Percentiles rank a stretch among this genome's conserved stretches.
Evolutionary conservation across 35 echinoderm and acorn worm species (phyloP).

Genomic region (Patiria miniata): DNA sequence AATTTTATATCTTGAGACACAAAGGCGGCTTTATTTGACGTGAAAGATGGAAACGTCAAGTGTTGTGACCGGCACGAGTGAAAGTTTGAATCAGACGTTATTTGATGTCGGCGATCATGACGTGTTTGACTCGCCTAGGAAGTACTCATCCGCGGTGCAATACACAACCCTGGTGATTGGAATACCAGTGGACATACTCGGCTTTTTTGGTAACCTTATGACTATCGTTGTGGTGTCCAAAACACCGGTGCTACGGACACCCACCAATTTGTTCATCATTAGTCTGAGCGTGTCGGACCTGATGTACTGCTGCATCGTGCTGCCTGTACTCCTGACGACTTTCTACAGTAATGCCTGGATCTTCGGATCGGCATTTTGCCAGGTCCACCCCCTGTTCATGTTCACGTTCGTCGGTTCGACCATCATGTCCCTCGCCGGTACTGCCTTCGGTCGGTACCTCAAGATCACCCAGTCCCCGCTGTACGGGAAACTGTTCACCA

Average conservation of each 20-base stretch:
- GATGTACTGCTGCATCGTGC: conserved; percentile 35
- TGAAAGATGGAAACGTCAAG: too few species aligned
- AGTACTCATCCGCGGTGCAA: not conserved
- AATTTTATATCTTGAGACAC: too few species aligned
- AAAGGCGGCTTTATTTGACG: too few species aligned
- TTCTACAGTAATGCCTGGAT: conserved; percentile 47
- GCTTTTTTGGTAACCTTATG: conserved; percentile 35
- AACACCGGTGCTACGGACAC: conserved; percentile 24
- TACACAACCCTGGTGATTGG: conserved; percentile 28
- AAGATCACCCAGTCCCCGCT: conserved; percentile 44
- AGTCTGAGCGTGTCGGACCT: conserved; percentile 52
- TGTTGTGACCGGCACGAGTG: too few species aligned
- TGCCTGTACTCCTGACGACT: conserved; percentile 36
- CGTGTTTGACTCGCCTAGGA: not conserved
- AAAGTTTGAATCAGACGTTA: not conserved
- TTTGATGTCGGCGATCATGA: not conserved
- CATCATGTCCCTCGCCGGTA: conserved; percentile 47
- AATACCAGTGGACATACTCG: conserved; percentile 38
- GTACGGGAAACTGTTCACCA: conserved; percentile 37
- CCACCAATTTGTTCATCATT: conserved; percentile 39
- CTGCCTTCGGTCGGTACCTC: conserved; percentile 37
- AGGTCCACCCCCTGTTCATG: conserved; percentile 36
- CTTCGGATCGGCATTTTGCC: conserved; percentile 36
- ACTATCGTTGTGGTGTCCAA: conserved; percentile 42
- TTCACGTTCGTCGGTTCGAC: conserved; percentile 54